Percentiles rank a stretch among this genome's conserved stretches.
Evolutionary conservation across 2,888 invertebrate genomes (phyloP).

Genomic region (Amiota mariae): DNA sequence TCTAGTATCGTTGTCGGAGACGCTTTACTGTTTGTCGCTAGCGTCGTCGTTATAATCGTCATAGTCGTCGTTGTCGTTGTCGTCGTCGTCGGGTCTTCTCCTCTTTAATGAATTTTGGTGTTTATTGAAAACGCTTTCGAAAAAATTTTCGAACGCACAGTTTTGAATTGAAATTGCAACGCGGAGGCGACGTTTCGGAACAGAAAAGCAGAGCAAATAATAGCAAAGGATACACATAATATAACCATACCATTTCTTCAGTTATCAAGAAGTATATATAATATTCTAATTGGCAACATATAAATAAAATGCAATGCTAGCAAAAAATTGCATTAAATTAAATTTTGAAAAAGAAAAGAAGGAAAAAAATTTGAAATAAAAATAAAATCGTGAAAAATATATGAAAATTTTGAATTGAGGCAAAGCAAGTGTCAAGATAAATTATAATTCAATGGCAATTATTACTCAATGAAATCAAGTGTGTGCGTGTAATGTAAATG

Average conservation of each 20-base stretch:
- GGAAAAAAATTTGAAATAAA: too few species aligned
- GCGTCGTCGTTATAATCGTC: slow-evolving; percentile 3
- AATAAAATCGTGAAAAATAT: slow-evolving; percentile 50
- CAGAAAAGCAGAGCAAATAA: slow-evolving; percentile 32
- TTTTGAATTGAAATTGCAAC: slow-evolving; percentile 62
- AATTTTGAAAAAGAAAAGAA: slow-evolving; percentile 10
- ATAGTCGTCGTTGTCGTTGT: slow-evolving; percentile 31
- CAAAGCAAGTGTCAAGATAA: neutral
- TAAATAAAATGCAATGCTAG: too few species aligned
- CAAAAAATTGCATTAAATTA: neutral
- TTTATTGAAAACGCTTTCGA: slow-evolving; percentile 40
- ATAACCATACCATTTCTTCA: neutral
- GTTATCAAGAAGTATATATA: slow-evolving; percentile 3
- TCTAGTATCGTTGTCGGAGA: slow-evolving; percentile 10
- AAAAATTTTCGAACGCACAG: slow-evolving; percentile 57
- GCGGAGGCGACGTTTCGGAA: slow-evolving; percentile 55
- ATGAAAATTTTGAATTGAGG: slow-evolving; percentile 4
- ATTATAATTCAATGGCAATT: neutral
- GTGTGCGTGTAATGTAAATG: slow-evolving; percentile 38
- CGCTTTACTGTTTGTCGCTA: slow-evolving; percentile 8
- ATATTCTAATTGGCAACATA: neutral
- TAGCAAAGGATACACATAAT: slow-evolving; percentile 13
- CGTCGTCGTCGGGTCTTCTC: slow-evolving; percentile 46
- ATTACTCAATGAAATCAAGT: slow-evolving; percentile 20
- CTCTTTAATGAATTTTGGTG: slow-evolving; percentile 53